Evolutionary conservation across 23 tunicate species (phyloP), one percentile per base, ranked within the genome.

Genomic region (Oikopleura vanhoeffeni): DNA sequence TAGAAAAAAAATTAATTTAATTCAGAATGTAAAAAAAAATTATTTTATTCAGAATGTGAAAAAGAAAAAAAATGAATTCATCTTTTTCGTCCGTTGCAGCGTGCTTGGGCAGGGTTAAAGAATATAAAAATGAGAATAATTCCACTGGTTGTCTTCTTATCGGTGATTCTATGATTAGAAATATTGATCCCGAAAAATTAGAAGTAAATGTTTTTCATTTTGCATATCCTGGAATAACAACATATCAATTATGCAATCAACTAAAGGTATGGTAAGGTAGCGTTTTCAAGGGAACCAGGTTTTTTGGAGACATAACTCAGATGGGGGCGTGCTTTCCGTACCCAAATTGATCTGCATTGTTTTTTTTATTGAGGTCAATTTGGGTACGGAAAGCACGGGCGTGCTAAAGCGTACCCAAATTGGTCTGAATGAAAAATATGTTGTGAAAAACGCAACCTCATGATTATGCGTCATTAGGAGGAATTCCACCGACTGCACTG

Each of bases 131-230:
- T 49, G 64, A 49, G 24, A 24, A 49, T 8, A 49, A 49, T 49
- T 49, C 24, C 24, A 49, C 64, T 49, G 35, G 35, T 18, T 71
- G 79, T 30, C 38, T 71, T 2, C 27, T 71, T 24, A 71, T 71
- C 2, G 79, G 79, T 2, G 79, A 71, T 38, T 71, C 79, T 4
- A 71, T 71, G 79, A 18, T 71, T 71, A 33, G 35, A 71, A 71
- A 71, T 13, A 30, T 71, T 18, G 35, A 71, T 71, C 79, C 79
- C 4, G 38, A 32, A 2, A 30, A 30, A 18, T 24, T 18, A 38
- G 79, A 32, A 4, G 3, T 2, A 18, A 38, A 30, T 18, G 79
- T 30, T 32, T 71, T 13, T 30, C 35, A 71, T 38, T 71, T 71
- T 71, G 79, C 79, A 32, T 71, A 71, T 32, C 34, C 79, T 4